Evolutionary conservation across 2,797 vertebrate species (phyloP), one percentile per base, ranked within the genome.

Genomic region (Lagocephalus sceleratus): DNA sequence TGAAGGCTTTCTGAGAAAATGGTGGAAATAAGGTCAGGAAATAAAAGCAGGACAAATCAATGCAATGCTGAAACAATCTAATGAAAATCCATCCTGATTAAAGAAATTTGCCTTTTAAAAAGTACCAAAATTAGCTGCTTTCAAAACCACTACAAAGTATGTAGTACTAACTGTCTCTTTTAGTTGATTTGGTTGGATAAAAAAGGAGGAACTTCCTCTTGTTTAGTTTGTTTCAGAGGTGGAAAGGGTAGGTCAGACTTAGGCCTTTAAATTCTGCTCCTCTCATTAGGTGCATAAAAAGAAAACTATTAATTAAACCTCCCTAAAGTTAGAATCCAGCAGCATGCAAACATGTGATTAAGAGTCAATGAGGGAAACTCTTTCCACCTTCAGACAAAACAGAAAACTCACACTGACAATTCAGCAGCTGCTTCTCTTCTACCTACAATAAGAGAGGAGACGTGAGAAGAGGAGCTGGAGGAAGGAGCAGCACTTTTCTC

Each of bases 401-500:
- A 54, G 73, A 50, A 57, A 87, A 91, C 91, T 92, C 91, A 91
- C 90, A 91, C 90, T 85, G 91, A 91, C 69, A 92, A 80, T 70
- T 91, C 84, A 76, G 85, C 60, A 46, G 75, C 69, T 79, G 64
- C 73, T 66, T 88, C 81, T 79, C 71, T 87, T 88, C 85, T 86
- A 83, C 88, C 91, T 92, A 86, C 64, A 81, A 85, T 76, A 78
- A 67, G 68, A 90, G 51, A 88, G 73, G 79, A 85, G 72, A 82
- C 60, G 73, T 86, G 76, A 87, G 85, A 68, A 83, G 85, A 71
- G 26, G 58, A 68, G 60, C 56, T 61, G 57, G 48, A 10, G 63
- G 64, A 48, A n/a, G 49, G 4, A 41, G 57, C 10, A 57, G 57
- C 67, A 51, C 17, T 50, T 60, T 60, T 76, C 76, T 87, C 81